Evolutionary conservation across 2,888 invertebrate species (phyloP), one percentile per base, ranked within the genome.

Genomic region (Plebejus melissa): DNA sequence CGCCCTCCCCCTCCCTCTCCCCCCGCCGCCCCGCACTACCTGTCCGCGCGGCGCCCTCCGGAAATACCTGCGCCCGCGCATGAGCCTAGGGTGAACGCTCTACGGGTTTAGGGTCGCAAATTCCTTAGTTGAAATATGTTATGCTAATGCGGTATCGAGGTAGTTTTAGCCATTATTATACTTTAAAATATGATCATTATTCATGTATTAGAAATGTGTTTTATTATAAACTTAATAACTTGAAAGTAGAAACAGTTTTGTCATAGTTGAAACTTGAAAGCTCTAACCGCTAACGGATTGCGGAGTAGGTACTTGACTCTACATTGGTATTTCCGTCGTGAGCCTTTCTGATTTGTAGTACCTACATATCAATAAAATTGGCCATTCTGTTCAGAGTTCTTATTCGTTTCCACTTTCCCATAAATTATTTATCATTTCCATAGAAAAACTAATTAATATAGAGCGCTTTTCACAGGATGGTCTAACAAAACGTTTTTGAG

Each of bases 61-160:
- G 88, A 88, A 88, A 87, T 87, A 83, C 85, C 86, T 83, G 87
- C 89, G 88, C 89, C 77, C 78, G 88, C 90, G 90, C 89, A 89
- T 87, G 88, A 87, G 86, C 87, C 85, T 86, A 84, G 83, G 86
- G 86, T 88, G 85, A 87, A 87, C 82, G 88, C 82, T 84, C 86
- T 83, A 80, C 54, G 74, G 79, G 79, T 83, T 82, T 82, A 84
- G 82, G 79, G 80, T 82, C 84, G 82, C 82, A 84, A 83, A 84
- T 85, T 78, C 79, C 79, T 79, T 71, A 65, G 28, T 60, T 60
- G 60, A 28, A 60, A 22, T 60, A 28, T 28, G 4, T 60, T 32
- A 65, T 65, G 32, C 13, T 32, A 65, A 65, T 65, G 65, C 65
- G 32, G 16, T 36, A 65, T 65, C 28, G 4, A 5, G 28, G 16